phyloP scores from a whole-genome alignment of 2,888 invertebrate genomes.

The Drosophila rellima region DNA sequence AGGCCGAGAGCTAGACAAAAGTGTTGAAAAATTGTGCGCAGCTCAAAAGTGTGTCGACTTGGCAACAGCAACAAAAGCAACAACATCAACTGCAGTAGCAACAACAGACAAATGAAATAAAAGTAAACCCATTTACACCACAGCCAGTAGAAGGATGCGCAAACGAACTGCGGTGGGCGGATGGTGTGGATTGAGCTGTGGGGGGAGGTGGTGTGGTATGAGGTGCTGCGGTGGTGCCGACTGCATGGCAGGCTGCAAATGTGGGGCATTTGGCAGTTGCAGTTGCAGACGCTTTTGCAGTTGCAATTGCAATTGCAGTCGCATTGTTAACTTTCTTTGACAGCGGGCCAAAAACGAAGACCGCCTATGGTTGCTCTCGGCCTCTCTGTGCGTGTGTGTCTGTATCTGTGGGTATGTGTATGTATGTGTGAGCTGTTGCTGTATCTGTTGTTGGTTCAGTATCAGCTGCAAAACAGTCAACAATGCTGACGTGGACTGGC shows the following conservation, averaged over 20 bases:
- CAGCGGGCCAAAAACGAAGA: conserved; percentile 68
- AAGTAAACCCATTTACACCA: conserved; percentile 81
- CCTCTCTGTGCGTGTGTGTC: not conserved
- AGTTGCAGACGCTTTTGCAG: conserved; percentile 37
- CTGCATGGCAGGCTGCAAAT: conserved; percentile 71
- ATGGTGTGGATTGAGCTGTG: not conserved
- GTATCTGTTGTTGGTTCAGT: conserved; percentile 40
- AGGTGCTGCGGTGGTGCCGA: conserved; percentile 50
- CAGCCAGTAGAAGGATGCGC: conserved; percentile 54
- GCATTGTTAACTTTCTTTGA: conserved; percentile 80
- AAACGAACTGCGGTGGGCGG: conserved; percentile 3
- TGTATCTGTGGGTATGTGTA: not conserved
- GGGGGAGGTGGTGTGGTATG: conserved; percentile 10
- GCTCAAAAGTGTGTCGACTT: conserved; percentile 79
- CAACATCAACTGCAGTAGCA: conserved; percentile 23
- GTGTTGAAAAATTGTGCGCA: conserved; percentile 68
- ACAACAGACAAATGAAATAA: conserved; percentile 73
- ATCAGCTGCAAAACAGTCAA: conserved; percentile 59
- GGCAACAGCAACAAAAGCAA: conserved; percentile 49
- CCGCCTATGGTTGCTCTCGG: conserved; percentile 33
- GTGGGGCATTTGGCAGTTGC: conserved; percentile 76
- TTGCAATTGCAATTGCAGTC: conserved; percentile 50
- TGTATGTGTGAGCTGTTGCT: conserved; percentile 8
- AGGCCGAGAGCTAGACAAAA: conserved; percentile 59
- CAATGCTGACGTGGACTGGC: conserved; percentile 49